Evolutionary conservation across 2,113 vertebrate species (phyloP).

Genomic region (Crotophaga sulcirostris): DNA sequence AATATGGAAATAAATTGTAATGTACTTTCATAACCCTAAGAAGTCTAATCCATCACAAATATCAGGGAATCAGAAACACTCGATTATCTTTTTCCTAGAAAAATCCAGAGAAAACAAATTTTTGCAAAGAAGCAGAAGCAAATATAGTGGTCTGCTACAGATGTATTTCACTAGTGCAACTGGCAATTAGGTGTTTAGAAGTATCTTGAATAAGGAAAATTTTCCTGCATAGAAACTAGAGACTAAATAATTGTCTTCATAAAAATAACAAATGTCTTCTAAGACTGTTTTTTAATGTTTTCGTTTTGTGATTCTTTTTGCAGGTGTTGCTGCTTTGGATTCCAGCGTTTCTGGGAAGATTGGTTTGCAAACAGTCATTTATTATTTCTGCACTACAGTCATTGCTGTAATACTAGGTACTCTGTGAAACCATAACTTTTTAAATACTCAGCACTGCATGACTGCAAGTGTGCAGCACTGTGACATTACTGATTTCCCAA

Average conservation of each 20-base stretch:
- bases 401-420: conserved; percentile 94
- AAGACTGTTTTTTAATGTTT: not conserved
- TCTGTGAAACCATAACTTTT: not conserved
- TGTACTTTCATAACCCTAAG: not conserved
- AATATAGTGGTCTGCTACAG: not conserved
- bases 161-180: not conserved
- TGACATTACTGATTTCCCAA: not conserved
- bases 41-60: not conserved
- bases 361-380: conserved; percentile 88
- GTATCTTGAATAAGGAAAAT: not conserved
- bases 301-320: not conserved
- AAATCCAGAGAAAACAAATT: not conserved
- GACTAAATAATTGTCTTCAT: not conserved
- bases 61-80: not conserved
- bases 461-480: not conserved
- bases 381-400: conserved; percentile 93
- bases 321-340: conserved; percentile 95
- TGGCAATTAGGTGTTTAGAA: not conserved
- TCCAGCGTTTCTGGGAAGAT: conserved; percentile 93
- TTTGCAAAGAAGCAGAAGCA: not conserved
- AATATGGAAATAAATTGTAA: not conserved
- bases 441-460: not conserved
- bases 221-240: not conserved
- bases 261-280: not conserved
- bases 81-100: not conserved